A percentile compares a stretch with the other conserved stretches of the same genome.
Conservation (phyloP, 2,888 invertebrate genomes). For the Galeruca laticollis region DNA sequence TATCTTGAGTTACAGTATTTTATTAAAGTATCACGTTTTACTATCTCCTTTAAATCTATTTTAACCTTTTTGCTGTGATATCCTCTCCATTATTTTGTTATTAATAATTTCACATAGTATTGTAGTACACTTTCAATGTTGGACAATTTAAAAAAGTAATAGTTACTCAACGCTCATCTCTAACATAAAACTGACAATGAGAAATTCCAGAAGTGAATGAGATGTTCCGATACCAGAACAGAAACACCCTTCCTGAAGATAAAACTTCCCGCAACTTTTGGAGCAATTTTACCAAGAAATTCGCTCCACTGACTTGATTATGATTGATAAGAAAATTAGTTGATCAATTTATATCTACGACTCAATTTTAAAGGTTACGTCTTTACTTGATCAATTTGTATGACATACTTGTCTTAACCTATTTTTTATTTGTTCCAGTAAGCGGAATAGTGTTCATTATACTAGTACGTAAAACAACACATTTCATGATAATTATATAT, state of each 20-base stretch:
- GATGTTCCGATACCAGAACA: conserved; percentile 43
- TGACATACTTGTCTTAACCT: no score
- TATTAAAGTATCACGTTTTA: no score
- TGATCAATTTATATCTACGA: conserved; percentile 49
- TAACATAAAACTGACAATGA: conserved; percentile 33
- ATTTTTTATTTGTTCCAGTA: no score
- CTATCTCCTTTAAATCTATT: no score
- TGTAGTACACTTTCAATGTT: no score
- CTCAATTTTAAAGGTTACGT: conserved; percentile 26
- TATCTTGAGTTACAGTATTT: no score
- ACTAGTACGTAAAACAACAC: no score
- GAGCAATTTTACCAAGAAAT: conserved; percentile 64
- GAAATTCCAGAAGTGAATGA: conserved; percentile 38
- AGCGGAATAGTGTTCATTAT: no score
- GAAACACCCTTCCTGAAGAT: conserved; percentile 61
- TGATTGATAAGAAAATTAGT: conserved; percentile 67
- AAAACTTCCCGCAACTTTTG: conserved; percentile 64
- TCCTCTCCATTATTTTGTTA: no score
- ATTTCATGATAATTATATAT: no score
- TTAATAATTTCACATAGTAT: no score
- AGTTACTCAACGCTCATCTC: not conserved
- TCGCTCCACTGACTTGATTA: conserved; percentile 66
- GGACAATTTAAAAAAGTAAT: not conserved
- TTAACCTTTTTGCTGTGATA: no score
- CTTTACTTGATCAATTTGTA: not conserved